phyloP scores from a whole-genome alignment of 2,797 vertebrate genomes.

The Antennarius maculatus region DNA sequence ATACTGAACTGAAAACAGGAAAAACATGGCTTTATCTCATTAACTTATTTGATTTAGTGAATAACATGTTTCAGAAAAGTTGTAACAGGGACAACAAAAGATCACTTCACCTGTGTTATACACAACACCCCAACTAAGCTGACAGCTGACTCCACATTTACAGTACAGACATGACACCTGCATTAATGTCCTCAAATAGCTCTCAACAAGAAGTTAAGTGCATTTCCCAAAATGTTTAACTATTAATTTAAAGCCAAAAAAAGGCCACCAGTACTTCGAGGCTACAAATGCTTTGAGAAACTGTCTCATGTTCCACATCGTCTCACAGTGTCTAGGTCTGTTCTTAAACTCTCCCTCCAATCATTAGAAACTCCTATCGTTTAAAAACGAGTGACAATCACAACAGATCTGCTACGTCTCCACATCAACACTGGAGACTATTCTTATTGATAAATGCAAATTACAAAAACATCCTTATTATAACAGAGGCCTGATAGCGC shows the following conservation, averaged over 20 bases:
- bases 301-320: constrained; percentile 34
- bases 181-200: not conserved
- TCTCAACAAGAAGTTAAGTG: constrained; percentile 2
- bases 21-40: too few species aligned
- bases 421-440: constrained; percentile 31
- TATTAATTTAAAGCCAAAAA: constrained; percentile 4
- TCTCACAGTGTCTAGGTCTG: constrained; percentile 67
- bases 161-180: not conserved
- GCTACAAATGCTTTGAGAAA: constrained; percentile 51
- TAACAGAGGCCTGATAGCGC: constrained; percentile 50
- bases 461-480: constrained; percentile 34
- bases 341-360: constrained; percentile 38
- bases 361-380: constrained; percentile 39
- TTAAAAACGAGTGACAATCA: constrained; percentile 25
- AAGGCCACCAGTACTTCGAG: constrained; percentile 7
- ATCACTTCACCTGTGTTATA: too few species aligned
- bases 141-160: constrained; percentile 4
- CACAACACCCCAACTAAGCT: not conserved
- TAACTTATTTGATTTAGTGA: too few species aligned
- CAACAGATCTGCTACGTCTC: constrained; percentile 48
- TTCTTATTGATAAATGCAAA: constrained; percentile 64
- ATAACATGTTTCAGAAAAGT: too few species aligned
- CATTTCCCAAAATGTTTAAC: constrained; percentile 21
- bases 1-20: too few species aligned
- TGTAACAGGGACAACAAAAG: too few species aligned